These are phyloP conservation scores for Dallia pectoralis DNA, from an alignment of 2,797 vertebrate species.

Conservation along the genomic window DNA sequence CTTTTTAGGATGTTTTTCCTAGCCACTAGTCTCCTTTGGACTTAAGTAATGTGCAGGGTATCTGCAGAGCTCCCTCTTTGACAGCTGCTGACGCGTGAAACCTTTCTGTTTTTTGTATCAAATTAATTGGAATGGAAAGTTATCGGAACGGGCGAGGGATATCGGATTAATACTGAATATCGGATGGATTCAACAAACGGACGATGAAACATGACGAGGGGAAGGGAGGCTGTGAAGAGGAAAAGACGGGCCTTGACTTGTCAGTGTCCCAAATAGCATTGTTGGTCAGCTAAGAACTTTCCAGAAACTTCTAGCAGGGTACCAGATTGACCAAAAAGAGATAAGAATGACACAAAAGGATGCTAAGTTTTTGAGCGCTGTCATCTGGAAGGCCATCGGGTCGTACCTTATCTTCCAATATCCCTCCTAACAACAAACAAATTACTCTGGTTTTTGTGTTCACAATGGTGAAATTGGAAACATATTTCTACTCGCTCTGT, in stretches of 20 bases:
- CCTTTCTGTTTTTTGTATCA: too few relatives aligned
- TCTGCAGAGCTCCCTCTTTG: too few relatives aligned
- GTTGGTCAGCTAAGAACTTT: neutral
- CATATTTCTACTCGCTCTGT: constrained; percentile 18
- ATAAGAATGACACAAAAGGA: neutral
- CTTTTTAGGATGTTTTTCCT: neutral
- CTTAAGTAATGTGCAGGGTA: too few relatives aligned
- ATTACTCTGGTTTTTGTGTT: constrained; percentile 29
- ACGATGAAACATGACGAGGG: too few relatives aligned
- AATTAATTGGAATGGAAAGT: too few relatives aligned
- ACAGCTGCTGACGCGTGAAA: too few relatives aligned
- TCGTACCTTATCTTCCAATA: constrained; percentile 40
- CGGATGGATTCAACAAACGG: too few relatives aligned
- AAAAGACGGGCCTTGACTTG: neutral
- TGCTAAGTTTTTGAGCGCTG: neutral
- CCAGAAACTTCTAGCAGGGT: too few relatives aligned
- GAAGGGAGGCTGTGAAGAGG: neutral
- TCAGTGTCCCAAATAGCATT: too few relatives aligned
- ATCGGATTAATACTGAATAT: too few relatives aligned
- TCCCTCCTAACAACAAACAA: constrained; percentile 29
- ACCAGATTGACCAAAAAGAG: neutral
- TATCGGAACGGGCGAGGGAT: too few relatives aligned
- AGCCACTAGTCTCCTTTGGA: neutral
- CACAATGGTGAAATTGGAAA: constrained; percentile 28
- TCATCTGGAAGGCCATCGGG: constrained; percentile 1